phyloP scores from a whole-genome alignment of 37 sponge, comb jelly and placozoan species.

The Aplysina aerophoba region DNA sequence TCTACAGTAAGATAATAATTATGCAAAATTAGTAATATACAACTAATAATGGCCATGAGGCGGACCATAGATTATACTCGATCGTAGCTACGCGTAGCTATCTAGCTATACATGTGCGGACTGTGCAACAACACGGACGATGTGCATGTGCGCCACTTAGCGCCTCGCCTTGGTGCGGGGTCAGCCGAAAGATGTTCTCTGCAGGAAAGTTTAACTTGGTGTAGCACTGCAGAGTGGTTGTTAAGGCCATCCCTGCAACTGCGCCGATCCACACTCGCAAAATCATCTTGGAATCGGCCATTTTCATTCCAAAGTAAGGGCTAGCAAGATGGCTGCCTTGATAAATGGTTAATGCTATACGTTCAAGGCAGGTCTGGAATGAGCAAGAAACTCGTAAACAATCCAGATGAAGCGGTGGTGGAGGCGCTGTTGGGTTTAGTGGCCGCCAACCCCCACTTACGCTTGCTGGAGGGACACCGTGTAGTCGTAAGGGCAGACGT shows the following conservation, averaged over 20 bases:
- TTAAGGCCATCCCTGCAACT: constrained; percentile 44
- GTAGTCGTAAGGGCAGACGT: constrained; percentile 78
- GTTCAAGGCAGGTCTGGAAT: constrained; percentile 1
- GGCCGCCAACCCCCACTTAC: constrained; percentile 65
- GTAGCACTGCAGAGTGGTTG: constrained; percentile 44
- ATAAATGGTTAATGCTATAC: no score
- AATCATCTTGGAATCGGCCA: no score
- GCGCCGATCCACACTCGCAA: constrained; percentile 60
- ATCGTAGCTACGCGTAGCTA: no score
- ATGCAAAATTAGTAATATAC: no score
- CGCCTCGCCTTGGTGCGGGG: constrained; percentile 46
- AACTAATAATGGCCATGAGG: no score
- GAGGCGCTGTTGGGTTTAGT: constrained; percentile 85
- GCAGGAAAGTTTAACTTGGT: neutral
- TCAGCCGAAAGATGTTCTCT: constrained; percentile 32
- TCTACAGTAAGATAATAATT: no score
- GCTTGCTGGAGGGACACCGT: constrained; percentile 71
- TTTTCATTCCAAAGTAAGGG: no score
- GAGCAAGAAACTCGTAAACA: constrained; percentile 88
- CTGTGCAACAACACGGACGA: no score
- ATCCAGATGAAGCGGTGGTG: constrained; percentile 63
- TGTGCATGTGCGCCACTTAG: neutral
- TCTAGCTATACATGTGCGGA: no score
- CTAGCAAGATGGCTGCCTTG: no score
- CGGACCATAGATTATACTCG: no score